These are phyloP conservation scores for Tipula lateralis DNA, from an alignment of 2,888 invertebrate species.

Conservation along the genomic window DNA sequence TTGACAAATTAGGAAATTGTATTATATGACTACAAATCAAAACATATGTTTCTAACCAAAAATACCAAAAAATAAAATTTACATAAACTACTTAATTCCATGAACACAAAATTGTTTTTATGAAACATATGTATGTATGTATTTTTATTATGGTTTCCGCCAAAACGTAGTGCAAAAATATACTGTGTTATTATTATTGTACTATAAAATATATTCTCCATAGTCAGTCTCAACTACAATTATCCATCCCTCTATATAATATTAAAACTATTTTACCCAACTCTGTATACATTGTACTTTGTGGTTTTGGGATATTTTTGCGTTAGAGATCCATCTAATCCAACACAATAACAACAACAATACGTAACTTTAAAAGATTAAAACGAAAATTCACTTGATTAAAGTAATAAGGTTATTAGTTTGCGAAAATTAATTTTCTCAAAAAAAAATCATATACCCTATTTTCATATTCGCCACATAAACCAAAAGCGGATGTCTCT, in stretches of 20 bases:
- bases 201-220: background rate
- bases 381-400: background rate
- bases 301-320: background rate
- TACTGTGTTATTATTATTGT: background rate
- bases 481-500: background rate
- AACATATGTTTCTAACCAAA: slow-evolving; percentile 16
- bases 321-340: background rate
- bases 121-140: background rate
- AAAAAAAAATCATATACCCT: background rate
- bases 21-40: background rate
- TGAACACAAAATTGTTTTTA: background rate
- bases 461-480: background rate
- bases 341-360: background rate
- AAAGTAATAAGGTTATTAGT: background rate
- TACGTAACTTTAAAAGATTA: background rate
- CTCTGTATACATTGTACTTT: background rate
- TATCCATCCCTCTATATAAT: background rate
- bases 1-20: background rate
- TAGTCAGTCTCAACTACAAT: background rate
- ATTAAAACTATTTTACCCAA: background rate
- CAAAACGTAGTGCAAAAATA: background rate
- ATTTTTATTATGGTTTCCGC: slow-evolving; percentile 11
- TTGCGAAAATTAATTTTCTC: background rate
- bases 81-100: background rate
- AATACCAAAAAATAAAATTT: background rate